Base-by-base conservation (phyloP, 2,888 invertebrate genomes). In the Azorinus chamasolen region DNA sequence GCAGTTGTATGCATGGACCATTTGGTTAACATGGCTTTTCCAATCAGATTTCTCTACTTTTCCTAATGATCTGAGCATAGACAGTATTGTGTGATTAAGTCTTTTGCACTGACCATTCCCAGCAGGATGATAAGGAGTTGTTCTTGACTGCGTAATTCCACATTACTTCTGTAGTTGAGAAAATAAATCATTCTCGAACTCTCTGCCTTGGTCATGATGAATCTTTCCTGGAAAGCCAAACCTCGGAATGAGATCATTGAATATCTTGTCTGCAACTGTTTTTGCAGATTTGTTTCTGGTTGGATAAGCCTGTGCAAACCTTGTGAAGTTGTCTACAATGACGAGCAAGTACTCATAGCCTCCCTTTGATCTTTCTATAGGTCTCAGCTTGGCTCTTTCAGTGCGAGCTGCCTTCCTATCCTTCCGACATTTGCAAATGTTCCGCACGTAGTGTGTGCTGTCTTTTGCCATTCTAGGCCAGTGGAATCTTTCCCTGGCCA, bases 1-100 rank as follows among this genome's bases (percentile, higher is more conserved):
- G 59, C 80, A 78, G 37, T 81, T 83, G 51, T 83, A 83, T 2
- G 81, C 76, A 73, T 81, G 75, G 8, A 65, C 71, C 18, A 81
- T 46, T 55, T 57, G 55, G n/a, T 73, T 66, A 0, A 81, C 14
- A 58, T 80, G 77, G n/a, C 45, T 58, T 25, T 68, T 61, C 83
- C 80, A 83, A 45, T 75, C 68, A 18, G n/a, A 5, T 43, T 73
- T 75, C 1, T 48, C n/a, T 18, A 63, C 57, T 20, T 61, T 54
- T 43, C 43, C 24, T 4, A 77, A 22, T 1, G 83, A 76, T 6
- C 73, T 39, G 22, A 83, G 37, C 79, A 83, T 78, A 5, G 27
- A 24, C 4, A 83, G 41, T n/a, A 83, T 18, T 1, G 77, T 83
- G 12, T 75, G 39, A n/a, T 83, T 83, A n/a, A 81, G 57, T 2